Conservation (phyloP, 2,797 vertebrate species). For the Rallus crepitans region DNA sequence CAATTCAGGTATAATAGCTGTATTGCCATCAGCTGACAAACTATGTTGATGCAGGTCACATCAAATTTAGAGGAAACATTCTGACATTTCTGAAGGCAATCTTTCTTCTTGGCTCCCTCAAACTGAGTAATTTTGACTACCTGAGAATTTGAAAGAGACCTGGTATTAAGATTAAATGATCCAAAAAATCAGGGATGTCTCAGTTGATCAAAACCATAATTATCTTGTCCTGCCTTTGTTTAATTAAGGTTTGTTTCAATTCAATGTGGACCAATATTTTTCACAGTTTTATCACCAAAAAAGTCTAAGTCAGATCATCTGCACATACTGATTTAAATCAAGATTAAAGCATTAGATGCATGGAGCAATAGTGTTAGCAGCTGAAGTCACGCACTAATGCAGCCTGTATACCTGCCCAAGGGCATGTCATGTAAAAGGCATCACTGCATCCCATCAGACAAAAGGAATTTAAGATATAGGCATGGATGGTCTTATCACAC, state of each 20-base stretch:
- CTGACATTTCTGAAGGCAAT: background rate
- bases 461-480: background rate
- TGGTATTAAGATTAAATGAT: background rate
- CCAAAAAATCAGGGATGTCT: background rate
- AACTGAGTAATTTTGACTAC: background rate
- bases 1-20: background rate
- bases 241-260: background rate
- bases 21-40: background rate
- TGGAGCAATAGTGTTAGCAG: background rate
- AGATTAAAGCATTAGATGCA: background rate
- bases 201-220: background rate
- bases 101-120: background rate
- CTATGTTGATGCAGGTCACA: background rate
- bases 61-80: background rate
- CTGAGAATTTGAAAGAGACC: background rate
- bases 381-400: background rate
- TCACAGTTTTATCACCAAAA: background rate
- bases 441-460: background rate
- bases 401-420: background rate
- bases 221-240: background rate
- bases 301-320: background rate
- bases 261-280: background rate
- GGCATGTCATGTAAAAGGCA: background rate
- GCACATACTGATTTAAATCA: background rate
- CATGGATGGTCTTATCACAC: background rate